Evolutionary conservation across 2,797 vertebrate species (phyloP), one percentile per base, ranked within the genome.

Genomic region (Paedocypris micromegethes): DNA sequence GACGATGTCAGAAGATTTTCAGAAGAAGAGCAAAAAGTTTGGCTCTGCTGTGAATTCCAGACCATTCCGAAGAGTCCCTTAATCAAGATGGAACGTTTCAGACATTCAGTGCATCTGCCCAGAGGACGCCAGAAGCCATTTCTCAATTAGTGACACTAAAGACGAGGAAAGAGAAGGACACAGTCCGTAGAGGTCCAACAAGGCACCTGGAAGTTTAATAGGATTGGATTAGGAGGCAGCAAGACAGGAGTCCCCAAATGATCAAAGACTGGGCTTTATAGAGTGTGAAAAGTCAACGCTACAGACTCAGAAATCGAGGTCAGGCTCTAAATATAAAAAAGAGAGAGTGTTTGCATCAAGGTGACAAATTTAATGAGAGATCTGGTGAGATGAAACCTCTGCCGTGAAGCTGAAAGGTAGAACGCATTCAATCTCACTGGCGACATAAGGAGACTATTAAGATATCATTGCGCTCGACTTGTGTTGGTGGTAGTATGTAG

Each of bases 81-180:
- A 72, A 77, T 75, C 70, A 75, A 65, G 73, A 83, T 82, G 75
- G 84, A 84, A 76, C 6, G 41, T 70, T 51, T 60, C 57, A 56
- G 59, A 57, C 40, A 67, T 78, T 77, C 6, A 61, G 70, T 74
- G 76, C 70, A 68, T 77, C 73, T 77, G 85, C 86, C 85, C 76
- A 64, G 77, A 78, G 85, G 82, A 73, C 68, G 84, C 86, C 83
- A 78, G 75, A 63, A 86, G 86, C 87, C 79, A 83, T 87, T 88
- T 86, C 83, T 83, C 81, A 84, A 87, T 87, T 86, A 83, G 66
- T 76, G 37, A 80, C 85, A 81, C 82, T 80, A 72, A 82, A 82
- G 78, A 85, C 80, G 54, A 65, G 47, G 53, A 84, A 83, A 78
- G 82, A 83, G 68, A 81, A 85, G 82, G 78, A 84, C 87, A 9